These are phyloP conservation scores for Ophiodon elongatus DNA, from an alignment of 2,113 vertebrate genomes.

Conservation along the genomic window DNA sequence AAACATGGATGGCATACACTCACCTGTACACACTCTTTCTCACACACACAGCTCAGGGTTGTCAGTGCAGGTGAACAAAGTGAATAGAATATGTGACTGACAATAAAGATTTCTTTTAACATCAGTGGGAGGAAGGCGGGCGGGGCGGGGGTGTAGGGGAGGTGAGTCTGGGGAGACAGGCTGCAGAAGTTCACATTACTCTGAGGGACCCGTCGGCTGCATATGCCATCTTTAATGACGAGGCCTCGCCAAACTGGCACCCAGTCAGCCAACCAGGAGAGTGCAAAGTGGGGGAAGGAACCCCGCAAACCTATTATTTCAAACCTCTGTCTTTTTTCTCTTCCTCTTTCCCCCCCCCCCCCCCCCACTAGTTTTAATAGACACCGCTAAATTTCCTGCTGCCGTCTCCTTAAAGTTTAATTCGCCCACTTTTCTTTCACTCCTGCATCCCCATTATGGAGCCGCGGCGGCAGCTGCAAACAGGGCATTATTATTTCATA, in stretches of 20 bases:
- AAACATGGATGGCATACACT: slow-evolving; percentile 34
- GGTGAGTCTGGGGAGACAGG: slow-evolving; percentile 90
- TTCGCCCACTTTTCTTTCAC: slow-evolving; percentile 69
- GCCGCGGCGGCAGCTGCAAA: slow-evolving; percentile 72
- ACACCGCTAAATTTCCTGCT: slow-evolving; percentile 76
- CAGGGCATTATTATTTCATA: slow-evolving; percentile 83
- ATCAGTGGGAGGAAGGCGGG: slow-evolving; percentile 90
- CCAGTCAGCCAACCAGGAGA: slow-evolving; percentile 65
- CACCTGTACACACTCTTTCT: slow-evolving; percentile 80
- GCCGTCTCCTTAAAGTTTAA: slow-evolving; percentile 84
- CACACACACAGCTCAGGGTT: slow-evolving; percentile 84
- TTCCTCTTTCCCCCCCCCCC: background rate
- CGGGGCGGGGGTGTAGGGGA: slow-evolving; percentile 79
- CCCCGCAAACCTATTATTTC: slow-evolving; percentile 80
- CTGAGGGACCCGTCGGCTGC: slow-evolving; percentile 84
- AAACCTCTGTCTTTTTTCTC: slow-evolving; percentile 54
- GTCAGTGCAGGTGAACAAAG: slow-evolving; percentile 98
- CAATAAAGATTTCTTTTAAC: slow-evolving; percentile 99
- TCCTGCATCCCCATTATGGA: slow-evolving; percentile 69
- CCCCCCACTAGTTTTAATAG: slow-evolving; percentile 73
- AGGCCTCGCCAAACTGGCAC: slow-evolving; percentile 77
- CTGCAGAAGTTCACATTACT: slow-evolving; percentile 88
- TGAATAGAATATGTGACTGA: slow-evolving; percentile 97
- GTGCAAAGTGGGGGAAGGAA: slow-evolving; percentile 50
- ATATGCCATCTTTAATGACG: slow-evolving; percentile 87